Conservation (phyloP, 2,797 vertebrate genomes). For the Macroramphosus scolopax region DNA sequence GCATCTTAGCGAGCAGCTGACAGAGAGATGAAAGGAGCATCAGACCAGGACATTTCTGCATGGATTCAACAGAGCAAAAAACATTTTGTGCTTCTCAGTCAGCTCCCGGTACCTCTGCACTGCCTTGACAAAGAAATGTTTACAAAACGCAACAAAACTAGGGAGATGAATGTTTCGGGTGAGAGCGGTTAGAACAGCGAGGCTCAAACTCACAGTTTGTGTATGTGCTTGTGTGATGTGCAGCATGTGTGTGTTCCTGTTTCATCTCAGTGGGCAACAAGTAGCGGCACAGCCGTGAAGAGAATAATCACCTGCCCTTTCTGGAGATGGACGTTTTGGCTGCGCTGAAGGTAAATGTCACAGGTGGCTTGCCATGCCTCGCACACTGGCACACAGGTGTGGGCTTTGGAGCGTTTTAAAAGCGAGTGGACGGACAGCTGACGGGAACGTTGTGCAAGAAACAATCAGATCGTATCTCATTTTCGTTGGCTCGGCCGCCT, state of each 20-base stretch:
- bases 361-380: slow-evolving; percentile 38
- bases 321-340: slow-evolving; percentile 31
- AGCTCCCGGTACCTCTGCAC: slow-evolving; percentile 22
- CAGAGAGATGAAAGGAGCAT: slow-evolving; percentile 59
- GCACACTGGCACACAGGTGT: slow-evolving; percentile 53
- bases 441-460: slow-evolving; percentile 21
- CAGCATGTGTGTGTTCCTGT: slow-evolving; percentile 31
- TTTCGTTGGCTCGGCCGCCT: slow-evolving; percentile 18
- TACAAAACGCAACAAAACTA: slow-evolving; percentile 46
- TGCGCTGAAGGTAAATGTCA: slow-evolving; percentile 21
- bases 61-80: slow-evolving; percentile 48
- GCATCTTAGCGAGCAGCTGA: slow-evolving; percentile 60
- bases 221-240: too few relatives aligned
- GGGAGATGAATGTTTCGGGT: slow-evolving; percentile 40
- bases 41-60: slow-evolving; percentile 46
- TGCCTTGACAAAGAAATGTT: slow-evolving; percentile 56
- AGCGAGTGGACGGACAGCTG: slow-evolving; percentile 18
- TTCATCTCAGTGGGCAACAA: slow-evolving; percentile 29
- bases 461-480: slow-evolving; percentile 46
- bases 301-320: slow-evolving; percentile 55
- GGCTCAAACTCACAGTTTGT: too few relatives aligned
- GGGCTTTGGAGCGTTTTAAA: slow-evolving; percentile 18
- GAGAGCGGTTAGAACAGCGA: slow-evolving; percentile 47
- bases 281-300: slow-evolving; percentile 15
- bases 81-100: slow-evolving; percentile 53